Percentiles rank a stretch among this genome's conserved stretches.
These are phyloP conservation scores for Gryon sp. DNA, from an alignment of 1,140 invertebrate genomes.

Conservation along the genomic window DNA sequence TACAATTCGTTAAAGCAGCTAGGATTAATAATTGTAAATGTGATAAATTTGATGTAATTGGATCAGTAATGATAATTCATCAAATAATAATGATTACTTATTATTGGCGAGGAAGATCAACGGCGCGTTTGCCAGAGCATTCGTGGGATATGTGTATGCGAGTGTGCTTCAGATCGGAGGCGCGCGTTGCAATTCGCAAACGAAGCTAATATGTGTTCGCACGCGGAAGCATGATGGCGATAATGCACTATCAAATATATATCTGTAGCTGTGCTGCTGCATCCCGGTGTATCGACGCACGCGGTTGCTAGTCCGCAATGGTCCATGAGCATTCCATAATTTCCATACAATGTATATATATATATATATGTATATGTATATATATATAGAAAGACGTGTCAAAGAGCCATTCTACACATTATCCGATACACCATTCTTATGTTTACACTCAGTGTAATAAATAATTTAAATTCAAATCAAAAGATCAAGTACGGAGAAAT, in stretches of 20 bases:
- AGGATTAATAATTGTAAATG: neutral
- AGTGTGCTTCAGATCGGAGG: neutral
- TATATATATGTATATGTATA: too few relatives aligned
- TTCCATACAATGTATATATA: slow-evolving; percentile 40
- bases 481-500: too few relatives aligned
- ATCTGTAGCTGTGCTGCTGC: slow-evolving; percentile 6
- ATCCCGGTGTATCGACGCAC: slow-evolving; percentile 21
- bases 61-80: neutral
- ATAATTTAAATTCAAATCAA: too few relatives aligned
- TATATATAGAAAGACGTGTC: slow-evolving; percentile 8
- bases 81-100: slow-evolving; percentile 5
- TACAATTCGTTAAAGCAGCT: neutral
- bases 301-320: slow-evolving; percentile 10
- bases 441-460: too few relatives aligned
- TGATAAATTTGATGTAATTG: neutral
- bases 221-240: slow-evolving; percentile 27
- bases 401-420: slow-evolving; percentile 12
- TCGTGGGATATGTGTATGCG: neutral
- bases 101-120: neutral
- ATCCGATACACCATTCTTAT: too few relatives aligned
- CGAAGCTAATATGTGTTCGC: slow-evolving; percentile 36
- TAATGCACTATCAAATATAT: slow-evolving; percentile 42
- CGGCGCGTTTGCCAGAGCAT: neutral
- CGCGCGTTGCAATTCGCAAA: slow-evolving; percentile 27
- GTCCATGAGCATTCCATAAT: slow-evolving; percentile 44